Evolutionary conservation across 1,140 invertebrate genomes (phyloP).

Genomic region (Campoletis sonorensis): DNA sequence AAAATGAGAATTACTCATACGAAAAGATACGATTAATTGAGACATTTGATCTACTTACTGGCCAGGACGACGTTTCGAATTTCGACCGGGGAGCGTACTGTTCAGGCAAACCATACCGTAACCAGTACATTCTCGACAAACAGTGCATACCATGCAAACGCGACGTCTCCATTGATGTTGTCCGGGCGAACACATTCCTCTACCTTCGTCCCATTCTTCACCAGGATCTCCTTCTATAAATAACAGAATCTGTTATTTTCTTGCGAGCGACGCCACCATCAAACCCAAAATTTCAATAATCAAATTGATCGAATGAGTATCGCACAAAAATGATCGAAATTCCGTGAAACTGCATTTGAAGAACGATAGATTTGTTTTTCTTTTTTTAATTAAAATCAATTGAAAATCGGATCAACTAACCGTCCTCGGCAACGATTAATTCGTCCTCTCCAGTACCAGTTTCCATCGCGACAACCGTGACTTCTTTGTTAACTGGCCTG

Average conservation of each 20-base stretch:
- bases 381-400: too few relatives aligned
- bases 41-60: constrained; percentile 82
- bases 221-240: constrained; percentile 63
- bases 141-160: constrained; percentile 92
- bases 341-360: too few relatives aligned
- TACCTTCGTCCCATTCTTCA: constrained; percentile 81
- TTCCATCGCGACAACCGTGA: constrained; percentile 81
- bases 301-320: too few relatives aligned
- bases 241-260: constrained; percentile 24
- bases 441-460: constrained; percentile 81
- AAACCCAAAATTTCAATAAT: constrained; percentile 21
- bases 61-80: constrained; percentile 80
- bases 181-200: constrained; percentile 82
- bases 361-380: too few relatives aligned
- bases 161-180: constrained; percentile 89
- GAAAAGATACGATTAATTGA: constrained; percentile 39
- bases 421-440: constrained; percentile 72
- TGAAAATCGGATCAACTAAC: constrained; percentile 46
- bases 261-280: background rate
- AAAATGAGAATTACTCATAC: background rate
- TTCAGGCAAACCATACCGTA: constrained; percentile 92
- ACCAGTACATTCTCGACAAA: constrained; percentile 96
- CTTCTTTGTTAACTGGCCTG: constrained; percentile 74
- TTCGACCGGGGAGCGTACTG: constrained; percentile 85
- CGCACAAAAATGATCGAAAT: too few relatives aligned